Evolutionary conservation across 2,113 vertebrate species (phyloP).

Genomic region (Pipra filicauda): DNA sequence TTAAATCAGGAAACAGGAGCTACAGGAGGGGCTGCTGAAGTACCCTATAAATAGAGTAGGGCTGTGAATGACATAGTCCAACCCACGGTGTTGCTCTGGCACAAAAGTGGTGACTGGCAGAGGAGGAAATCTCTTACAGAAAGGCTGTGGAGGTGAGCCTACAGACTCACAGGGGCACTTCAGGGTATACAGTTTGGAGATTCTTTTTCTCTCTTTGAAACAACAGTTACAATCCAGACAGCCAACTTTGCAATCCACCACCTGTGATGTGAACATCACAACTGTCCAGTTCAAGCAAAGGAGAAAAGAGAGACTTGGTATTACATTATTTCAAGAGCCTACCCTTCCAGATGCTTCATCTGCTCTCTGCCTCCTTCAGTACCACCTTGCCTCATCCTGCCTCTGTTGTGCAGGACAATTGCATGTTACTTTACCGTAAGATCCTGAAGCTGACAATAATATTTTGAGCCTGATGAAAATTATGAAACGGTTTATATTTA

Average conservation of each 20-base stretch:
- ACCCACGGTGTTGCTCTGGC: not conserved
- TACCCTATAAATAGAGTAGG: not conserved
- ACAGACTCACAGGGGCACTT: accelerated
- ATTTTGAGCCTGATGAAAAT: not conserved
- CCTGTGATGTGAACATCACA: accelerated
- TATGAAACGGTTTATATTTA: not conserved
- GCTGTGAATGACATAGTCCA: not conserved
- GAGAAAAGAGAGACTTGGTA: not conserved
- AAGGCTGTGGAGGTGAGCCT: not conserved
- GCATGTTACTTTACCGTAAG: not conserved
- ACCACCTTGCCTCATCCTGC: not conserved
- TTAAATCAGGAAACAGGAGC: not conserved
- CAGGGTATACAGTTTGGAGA: not conserved
- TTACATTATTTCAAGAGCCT: not conserved
- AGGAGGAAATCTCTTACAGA: not conserved
- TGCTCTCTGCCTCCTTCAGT: not conserved
- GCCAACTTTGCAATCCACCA: not conserved
- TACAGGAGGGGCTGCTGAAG: not conserved
- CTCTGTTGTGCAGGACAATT: not conserved
- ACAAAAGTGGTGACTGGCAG: not conserved
- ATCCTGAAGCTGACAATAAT: not conserved
- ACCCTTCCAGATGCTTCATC: not conserved
- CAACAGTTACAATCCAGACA: not conserved
- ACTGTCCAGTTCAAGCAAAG: not conserved
- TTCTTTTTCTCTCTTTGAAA: not conserved